These are phyloP conservation scores for Emydoidea blandingii DNA, from an alignment of 2,797 vertebrate genomes.

Conservation along the genomic window DNA sequence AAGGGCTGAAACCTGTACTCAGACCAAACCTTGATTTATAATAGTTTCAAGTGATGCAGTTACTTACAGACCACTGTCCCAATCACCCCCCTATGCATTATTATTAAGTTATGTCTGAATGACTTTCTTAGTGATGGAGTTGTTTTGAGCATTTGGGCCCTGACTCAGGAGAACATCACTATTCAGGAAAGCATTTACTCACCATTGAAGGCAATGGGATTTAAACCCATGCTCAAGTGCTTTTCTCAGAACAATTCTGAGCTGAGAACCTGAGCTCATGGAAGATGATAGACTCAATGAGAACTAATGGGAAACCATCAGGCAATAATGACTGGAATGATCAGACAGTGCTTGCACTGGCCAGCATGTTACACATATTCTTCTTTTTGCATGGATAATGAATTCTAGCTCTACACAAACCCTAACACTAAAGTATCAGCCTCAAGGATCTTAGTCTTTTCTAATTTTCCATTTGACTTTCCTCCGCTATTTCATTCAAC, in stretches of 20 bases:
- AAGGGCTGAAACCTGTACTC: background rate
- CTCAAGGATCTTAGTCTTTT: background rate
- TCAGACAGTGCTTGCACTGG: background rate
- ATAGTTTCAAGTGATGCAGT: background rate
- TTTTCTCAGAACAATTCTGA: background rate
- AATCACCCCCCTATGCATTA: background rate
- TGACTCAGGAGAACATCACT: background rate
- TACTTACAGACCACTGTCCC: background rate
- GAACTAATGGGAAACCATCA: background rate
- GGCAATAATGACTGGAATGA: background rate
- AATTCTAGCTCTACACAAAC: background rate
- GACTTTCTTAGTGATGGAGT: background rate
- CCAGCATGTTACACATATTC: background rate
- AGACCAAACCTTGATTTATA: background rate
- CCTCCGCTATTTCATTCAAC: conserved; percentile 11
- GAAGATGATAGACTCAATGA: background rate
- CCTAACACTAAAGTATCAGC: background rate
- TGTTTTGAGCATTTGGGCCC: background rate
- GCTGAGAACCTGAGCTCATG: background rate
- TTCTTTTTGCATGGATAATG: background rate
- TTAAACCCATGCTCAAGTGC: background rate
- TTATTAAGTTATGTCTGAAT: background rate
- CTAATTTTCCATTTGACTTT: conserved; percentile 34
- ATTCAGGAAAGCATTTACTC: background rate
- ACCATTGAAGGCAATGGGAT: background rate